Base-by-base conservation (phyloP, 2,888 invertebrate genomes). In the Azorinus chamasolen region DNA sequence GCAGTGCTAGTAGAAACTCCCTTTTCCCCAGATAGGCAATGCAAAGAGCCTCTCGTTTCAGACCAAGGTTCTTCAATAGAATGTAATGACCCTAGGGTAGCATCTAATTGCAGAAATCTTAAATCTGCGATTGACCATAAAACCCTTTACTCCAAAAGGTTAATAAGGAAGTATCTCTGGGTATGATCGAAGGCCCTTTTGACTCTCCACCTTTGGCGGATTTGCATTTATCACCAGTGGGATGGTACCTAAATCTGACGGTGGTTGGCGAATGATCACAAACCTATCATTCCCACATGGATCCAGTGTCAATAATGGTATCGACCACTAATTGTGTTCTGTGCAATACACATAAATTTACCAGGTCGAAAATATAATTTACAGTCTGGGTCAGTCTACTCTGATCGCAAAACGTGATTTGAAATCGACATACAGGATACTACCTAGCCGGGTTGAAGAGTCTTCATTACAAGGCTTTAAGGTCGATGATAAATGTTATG, bases 391-490 rank as follows among this genome's bases (percentile, higher is more conserved):
- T 10, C 8, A 46, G 6, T 32, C 51, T 1, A 16, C 32, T 18
- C 39, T 39, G 24, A 63, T 71, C 63, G 71, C 63, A 3, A 71
- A 71, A n/a, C n/a, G n/a, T n/a, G n/a, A n/a, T n/a, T n/a, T n/a
- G n/a, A n/a, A n/a, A n/a, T n/a, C n/a, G n/a, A 46, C 57, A 2
- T 66, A 61, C 50, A 27, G 62, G 39, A 18, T 63, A 22, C 14
- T 63, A 0, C 63, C 69, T 12, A 58, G 63, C 4, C 25, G 27
- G 27, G 61, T 51, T 5, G 2, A 5, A 16, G 48, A 63, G 2
- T 41, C 65, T 22, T 25, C 39, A 1, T 20, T 68, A 16, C 14
- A 68, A 10, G 77, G 68, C 3, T 66, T 77, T 48, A 22, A 32
- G 22, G 51, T 27, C 12, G 32, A 63, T 24, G 59, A 53, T 16